These are phyloP conservation scores for Ophraella communa DNA, from an alignment of 2,888 invertebrate genomes.

Conservation along the genomic window DNA sequence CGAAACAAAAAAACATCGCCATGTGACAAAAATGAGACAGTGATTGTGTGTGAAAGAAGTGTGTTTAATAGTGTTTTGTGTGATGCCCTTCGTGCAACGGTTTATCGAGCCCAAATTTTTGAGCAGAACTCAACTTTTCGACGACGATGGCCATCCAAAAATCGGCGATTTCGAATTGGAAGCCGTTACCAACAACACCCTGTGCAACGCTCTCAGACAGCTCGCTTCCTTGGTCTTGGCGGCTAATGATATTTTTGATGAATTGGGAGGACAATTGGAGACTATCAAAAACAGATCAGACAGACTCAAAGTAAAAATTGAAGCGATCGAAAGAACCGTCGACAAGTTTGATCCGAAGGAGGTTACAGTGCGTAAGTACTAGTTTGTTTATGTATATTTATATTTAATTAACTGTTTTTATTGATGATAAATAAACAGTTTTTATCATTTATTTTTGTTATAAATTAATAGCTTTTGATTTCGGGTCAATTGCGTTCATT, in stretches of 20 bases:
- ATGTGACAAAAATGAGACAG: slow-evolving; percentile 29
- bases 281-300: slow-evolving; percentile 77
- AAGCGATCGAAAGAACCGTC: slow-evolving; percentile 74
- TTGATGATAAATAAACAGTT: not conserved
- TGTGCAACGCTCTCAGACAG: slow-evolving; percentile 84
- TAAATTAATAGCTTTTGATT: not conserved
- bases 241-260: slow-evolving; percentile 87
- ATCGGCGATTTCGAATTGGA: slow-evolving; percentile 80
- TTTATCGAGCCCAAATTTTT: slow-evolving; percentile 82
- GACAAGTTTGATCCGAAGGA: slow-evolving; percentile 83
- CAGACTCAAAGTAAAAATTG: slow-evolving; percentile 72
- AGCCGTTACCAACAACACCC: slow-evolving; percentile 85
- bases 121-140: slow-evolving; percentile 71
- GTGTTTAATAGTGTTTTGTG: slow-evolving; percentile 25
- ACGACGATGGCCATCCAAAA: slow-evolving; percentile 66
- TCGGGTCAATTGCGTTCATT: not conserved
- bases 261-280: slow-evolving; percentile 77
- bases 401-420: not conserved
- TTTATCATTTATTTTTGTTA: not conserved
- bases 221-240: slow-evolving; percentile 82
- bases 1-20: slow-evolving; percentile 19
- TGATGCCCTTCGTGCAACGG: slow-evolving; percentile 87
- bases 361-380: slow-evolving; percentile 93
- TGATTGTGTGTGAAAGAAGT: slow-evolving; percentile 31
- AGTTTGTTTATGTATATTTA: not conserved